Evolutionary conservation across 2,888 invertebrate genomes (phyloP).

Genomic region (Troglohyphantes excavatus): DNA sequence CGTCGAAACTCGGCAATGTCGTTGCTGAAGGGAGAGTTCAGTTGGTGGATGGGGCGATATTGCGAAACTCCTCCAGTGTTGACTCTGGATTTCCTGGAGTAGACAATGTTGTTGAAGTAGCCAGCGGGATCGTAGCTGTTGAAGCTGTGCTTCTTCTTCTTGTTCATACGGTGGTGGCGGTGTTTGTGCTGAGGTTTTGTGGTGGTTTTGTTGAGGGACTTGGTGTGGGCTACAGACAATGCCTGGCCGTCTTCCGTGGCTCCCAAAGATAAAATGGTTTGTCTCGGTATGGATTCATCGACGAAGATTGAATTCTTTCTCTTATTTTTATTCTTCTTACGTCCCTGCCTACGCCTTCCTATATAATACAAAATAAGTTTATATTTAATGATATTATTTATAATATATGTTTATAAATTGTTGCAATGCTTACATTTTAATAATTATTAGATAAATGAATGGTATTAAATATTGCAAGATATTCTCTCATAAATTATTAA

Average conservation of each 20-base stretch:
- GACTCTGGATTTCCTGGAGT: slow-evolving; percentile 60
- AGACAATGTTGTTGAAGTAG: slow-evolving; percentile 38
- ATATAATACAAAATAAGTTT: too few species aligned
- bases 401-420: too few species aligned
- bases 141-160: not conserved
- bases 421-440: too few species aligned
- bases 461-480: too few species aligned
- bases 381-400: too few species aligned
- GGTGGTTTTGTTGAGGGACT: slow-evolving; percentile 13
- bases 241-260: slow-evolving; percentile 70
- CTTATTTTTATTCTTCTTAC: slow-evolving; percentile 48
- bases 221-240: slow-evolving; percentile 57
- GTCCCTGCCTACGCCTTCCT: slow-evolving; percentile 45
- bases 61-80: slow-evolving; percentile 59
- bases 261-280: slow-evolving; percentile 63
- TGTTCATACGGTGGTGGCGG: slow-evolving; percentile 37
- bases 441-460: too few species aligned
- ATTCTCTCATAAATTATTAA: too few species aligned
- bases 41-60: slow-evolving; percentile 8
- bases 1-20: slow-evolving; percentile 56
- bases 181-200: slow-evolving; percentile 22
- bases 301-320: slow-evolving; percentile 29
- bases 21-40: slow-evolving; percentile 24
- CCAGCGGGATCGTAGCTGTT: slow-evolving; percentile 10
- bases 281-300: slow-evolving; percentile 48